Base-by-base conservation (phyloP, 2,113 vertebrate species). In the Emydocephalus ijimae region DNA sequence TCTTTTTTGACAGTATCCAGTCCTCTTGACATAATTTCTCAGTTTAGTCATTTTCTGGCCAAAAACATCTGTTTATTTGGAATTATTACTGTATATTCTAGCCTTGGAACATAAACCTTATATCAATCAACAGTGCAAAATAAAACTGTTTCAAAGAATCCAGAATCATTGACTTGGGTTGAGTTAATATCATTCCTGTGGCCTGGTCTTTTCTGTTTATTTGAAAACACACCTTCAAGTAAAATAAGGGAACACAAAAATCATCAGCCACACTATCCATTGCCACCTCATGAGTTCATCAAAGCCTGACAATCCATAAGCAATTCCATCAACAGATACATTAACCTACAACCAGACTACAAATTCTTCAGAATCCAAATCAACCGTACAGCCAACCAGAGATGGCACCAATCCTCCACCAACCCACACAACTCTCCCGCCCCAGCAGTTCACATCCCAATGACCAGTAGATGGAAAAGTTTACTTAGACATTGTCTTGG, bases 11-110 rank as follows among this genome's bases (percentile, higher is more conserved):
- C 29, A 90, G 39, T 74, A n/a, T 74, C 50, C 59, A 50, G 89
- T 23, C 45, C 45, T 50, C 45, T 12, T 90, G 61, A 90, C 61
- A 74, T 50, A 90, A 69, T 52, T n/a, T 69, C 43, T 90, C 61
- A 39, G 89, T 90, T 90, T 90, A 52, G 89, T 69, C 26, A 69
- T 23, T 90, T 90, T 90, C 61, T n/a, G 23, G 45, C 89, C 61
- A 90, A 74, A 90, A 50, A n/a, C 45, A 74, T 90, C 9, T 34
- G 45, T 5, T 69, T 52, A 61, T 69, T 69, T 90, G 26, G 18
- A 34, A 50, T n/a, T 52, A 50, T 18, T 15, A 26, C 20, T 74
- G 61, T 90, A 45, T 48, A 61, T 26, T 74, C 45, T 21, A 69
- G 45, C 14, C 59, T 52, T 74, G 43, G 29, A 90, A 52, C n/a